Percentiles rank a stretch among this genome's conserved stretches.
Conservation (phyloP, 2,888 invertebrate genomes). For the Brassicogethes aeneus region DNA sequence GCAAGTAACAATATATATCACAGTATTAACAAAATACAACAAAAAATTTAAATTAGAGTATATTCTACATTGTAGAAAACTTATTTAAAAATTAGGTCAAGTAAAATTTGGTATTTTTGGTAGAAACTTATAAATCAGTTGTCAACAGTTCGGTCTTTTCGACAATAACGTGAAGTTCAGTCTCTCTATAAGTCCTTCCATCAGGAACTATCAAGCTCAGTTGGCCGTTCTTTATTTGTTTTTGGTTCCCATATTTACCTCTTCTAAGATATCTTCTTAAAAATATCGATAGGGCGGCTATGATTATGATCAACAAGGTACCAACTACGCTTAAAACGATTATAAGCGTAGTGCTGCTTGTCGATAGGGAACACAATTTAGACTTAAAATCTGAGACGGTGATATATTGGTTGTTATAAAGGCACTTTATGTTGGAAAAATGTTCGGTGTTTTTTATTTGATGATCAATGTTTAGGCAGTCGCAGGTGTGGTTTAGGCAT, state of each 20-base stretch:
- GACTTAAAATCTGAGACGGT: conserved; percentile 29
- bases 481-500: conserved; percentile 50
- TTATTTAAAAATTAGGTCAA: too few species aligned
- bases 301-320: conserved; percentile 41
- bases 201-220: conserved; percentile 70
- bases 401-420: conserved; percentile 22
- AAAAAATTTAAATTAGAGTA: too few species aligned
- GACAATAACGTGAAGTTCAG: conserved; percentile 77
- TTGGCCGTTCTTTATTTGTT: conserved; percentile 32
- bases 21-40: too few species aligned
- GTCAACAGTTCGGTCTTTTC: conserved; percentile 76
- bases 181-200: conserved; percentile 73
- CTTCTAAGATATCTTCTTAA: conserved; percentile 36
- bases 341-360: conserved; percentile 33
- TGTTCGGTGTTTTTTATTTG: conserved; percentile 22
- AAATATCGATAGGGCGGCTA: conserved; percentile 34
- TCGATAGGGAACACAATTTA: conserved; percentile 30
- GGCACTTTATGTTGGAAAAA: conserved; percentile 32
- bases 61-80: too few species aligned
- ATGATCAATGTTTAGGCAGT: conserved; percentile 39
- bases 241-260: conserved; percentile 37
- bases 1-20: too few species aligned
- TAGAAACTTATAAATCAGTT: conserved; percentile 63
- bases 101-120: too few species aligned
- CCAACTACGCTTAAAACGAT: conserved; percentile 39